Base-by-base conservation (phyloP, 2,797 vertebrate species). In the Pangasius djambal region DNA sequence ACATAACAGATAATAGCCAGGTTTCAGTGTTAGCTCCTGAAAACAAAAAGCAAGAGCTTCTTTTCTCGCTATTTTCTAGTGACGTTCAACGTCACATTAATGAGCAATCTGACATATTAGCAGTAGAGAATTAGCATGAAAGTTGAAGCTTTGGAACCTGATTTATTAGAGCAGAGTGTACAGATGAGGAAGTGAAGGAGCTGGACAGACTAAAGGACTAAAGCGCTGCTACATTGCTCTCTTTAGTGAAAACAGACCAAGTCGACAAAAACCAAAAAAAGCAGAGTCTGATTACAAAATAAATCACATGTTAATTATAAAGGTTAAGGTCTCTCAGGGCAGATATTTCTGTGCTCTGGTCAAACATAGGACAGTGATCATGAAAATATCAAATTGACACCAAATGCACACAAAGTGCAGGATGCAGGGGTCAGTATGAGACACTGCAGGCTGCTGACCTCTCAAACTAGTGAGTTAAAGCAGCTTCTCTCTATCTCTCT, bases 371-470 rank as follows among this genome's bases (percentile, higher is more conserved):
- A 34, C 57, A 87, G 52, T 18, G 48, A 79, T 69, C 13, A 70
- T 37, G 22, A 87, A 28, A 44, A 69, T 5, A 16, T 44, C 6
- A 5, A 12, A 70, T 18, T 59, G 0, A 12, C 28, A 28, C 12
- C 2, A 87, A 78, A 88, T 34, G 25, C 67, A 28, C n/a, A 28
- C 25, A n/a, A 13, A 48, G 59, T 55, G 28, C 55, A 22, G 63
- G 44, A 77, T 77, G n/a, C 12, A 61, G 70, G 50, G 59, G 59
- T 25, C 83, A 89, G 81, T 83, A 52, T 57, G 67, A 44, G 34
- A 74, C 55, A 87, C n/a, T 67, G 57, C 89, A 91, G 61, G 91
- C 93, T 59, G 87, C 91, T 90, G 91, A 92, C 86, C 86, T 89
- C 78, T 69, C 88, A 65, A 28, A 25, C 82, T 69, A 59, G 75